Percentiles rank a stretch among this genome's conserved stretches.
Conservation (phyloP, 1,140 invertebrate species). For the Magallana angulata region DNA sequence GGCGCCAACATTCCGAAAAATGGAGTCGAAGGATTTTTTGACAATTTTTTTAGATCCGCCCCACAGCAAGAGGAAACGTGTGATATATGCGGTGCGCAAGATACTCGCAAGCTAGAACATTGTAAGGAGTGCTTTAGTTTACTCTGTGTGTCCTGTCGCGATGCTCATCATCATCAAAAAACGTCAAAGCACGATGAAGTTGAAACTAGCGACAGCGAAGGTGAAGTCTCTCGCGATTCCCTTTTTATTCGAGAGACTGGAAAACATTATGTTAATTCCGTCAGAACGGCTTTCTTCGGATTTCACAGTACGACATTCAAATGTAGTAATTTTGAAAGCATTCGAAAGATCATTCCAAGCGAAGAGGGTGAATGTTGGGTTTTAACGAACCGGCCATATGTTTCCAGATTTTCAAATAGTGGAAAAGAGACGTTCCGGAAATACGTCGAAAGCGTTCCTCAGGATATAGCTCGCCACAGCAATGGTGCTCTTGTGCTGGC, state of each 20-base stretch:
- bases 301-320: slow-evolving; percentile 5
- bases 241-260: background rate
- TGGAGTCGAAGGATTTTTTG: background rate
- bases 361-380: background rate
- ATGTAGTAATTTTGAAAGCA: slow-evolving; percentile 20
- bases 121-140: background rate
- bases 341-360: slow-evolving; percentile 15
- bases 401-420: background rate
- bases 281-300: background rate
- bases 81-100: background rate
- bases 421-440: background rate
- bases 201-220: background rate
- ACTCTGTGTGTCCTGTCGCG: background rate
- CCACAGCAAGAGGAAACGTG: slow-evolving; percentile 16
- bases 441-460: slow-evolving; percentile 16
- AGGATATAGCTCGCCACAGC: background rate
- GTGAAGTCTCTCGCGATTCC: background rate
- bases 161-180: background rate
- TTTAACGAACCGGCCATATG: background rate
- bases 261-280: background rate
- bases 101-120: background rate
- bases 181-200: background rate
- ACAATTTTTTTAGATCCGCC: slow-evolving; percentile 9
- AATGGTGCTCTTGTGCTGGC: background rate
- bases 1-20: background rate